These are phyloP conservation scores for Enteromius anoplus DNA, from an alignment of 2,797 vertebrate genomes.

Conservation along the genomic window DNA sequence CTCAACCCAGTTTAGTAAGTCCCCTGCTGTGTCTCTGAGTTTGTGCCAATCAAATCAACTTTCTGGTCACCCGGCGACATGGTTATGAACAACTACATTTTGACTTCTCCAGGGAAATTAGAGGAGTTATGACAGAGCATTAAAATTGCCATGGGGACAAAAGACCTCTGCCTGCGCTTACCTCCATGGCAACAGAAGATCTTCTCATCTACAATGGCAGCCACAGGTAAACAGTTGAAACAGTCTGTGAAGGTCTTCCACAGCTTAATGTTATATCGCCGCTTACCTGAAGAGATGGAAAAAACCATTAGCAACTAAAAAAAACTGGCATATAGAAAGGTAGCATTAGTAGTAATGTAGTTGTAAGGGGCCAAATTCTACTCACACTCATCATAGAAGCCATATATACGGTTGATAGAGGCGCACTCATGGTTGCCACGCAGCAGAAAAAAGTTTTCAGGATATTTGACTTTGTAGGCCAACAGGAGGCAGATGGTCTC, in stretches of 20 bases:
- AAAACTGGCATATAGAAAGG: background rate
- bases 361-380: slow-evolving; percentile 8
- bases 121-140: slow-evolving; percentile 18
- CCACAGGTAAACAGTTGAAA: slow-evolving; percentile 97
- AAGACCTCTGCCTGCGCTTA: slow-evolving; percentile 47
- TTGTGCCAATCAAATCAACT: background rate
- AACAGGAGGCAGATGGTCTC: slow-evolving; percentile 84
- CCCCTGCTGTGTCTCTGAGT: background rate
- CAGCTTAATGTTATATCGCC: slow-evolving; percentile 96
- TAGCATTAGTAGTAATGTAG: background rate
- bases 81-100: slow-evolving; percentile 24
- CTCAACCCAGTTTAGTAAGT: background rate
- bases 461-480: slow-evolving; percentile 85
- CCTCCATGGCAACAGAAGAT: slow-evolving; percentile 86
- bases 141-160: slow-evolving; percentile 8
- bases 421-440: slow-evolving; percentile 85
- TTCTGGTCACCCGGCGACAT: slow-evolving; percentile 11
- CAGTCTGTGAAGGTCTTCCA: slow-evolving; percentile 99
- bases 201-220: slow-evolving; percentile 91
- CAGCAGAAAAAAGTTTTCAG: slow-evolving; percentile 84
- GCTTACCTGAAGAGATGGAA: slow-evolving; percentile 80
- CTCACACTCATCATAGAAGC: slow-evolving; percentile 86
- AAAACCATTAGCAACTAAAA: background rate
- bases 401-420: slow-evolving; percentile 84
- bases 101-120: slow-evolving; percentile 2